Evolutionary conservation across 2,797 vertebrate genomes (phyloP), one percentile per base, ranked within the genome.

Genomic region (Sebastolobus altivelis): DNA sequence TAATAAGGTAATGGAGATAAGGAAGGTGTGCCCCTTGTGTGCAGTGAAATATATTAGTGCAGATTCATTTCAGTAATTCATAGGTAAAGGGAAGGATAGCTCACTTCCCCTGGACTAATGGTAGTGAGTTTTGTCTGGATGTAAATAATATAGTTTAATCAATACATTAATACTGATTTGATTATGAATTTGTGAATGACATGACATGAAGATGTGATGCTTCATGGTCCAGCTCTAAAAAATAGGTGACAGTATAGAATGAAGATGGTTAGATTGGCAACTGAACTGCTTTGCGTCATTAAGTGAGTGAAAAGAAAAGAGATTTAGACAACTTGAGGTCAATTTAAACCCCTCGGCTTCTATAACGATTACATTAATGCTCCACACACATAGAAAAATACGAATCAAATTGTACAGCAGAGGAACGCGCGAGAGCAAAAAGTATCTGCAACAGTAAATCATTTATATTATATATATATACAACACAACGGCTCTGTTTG

Each of bases 401-500:
- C 54, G 5, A 63, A 81, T 87, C 31, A 80, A 71, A 65, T 62
- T 65, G 69, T 20, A 67, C 22, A n/a, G 58, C 43, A 66, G 33
- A 37, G 61, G 29, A 73, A 62, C 49, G 69, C 6, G 61, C 37
- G 54, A 20, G 78, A 74, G 38, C 72, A 61, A 81, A 52, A 85
- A 58, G 58, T 69, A 66, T 75, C 68, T 77, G 40, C 37, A 62
- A 65, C 37, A 61, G 59, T 65, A 72, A 75, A 86, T 88, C 87
- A 83, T 89, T 80, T 82, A 79, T 74, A 63, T 66, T 72, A 80
- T 82, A 59, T 25, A 25, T 25, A 25, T 65, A 68, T 72, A 62
- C 66, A 87, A 83, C 79, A 85, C 75, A 46, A 52, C 27, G 69
- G 65, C 72, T 85, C 71, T 85, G 92, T 91, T 89, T 90, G 87